Evolutionary conservation across 2,113 vertebrate genomes (phyloP).

Genomic region (Calonectris borealis): DNA sequence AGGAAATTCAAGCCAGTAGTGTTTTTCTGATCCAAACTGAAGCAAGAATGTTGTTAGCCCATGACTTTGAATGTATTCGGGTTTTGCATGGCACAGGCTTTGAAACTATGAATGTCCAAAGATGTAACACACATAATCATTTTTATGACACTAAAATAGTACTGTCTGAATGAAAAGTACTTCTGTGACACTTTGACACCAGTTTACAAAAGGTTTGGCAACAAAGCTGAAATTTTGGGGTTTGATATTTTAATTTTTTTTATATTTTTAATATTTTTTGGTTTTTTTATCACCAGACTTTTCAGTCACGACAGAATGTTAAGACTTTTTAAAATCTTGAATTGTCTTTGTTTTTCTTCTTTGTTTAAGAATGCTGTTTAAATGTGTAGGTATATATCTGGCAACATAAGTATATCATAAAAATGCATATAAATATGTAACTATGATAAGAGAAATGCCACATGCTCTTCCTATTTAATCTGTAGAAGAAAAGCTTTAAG

Average conservation of each 20-base stretch:
- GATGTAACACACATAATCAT: neutral
- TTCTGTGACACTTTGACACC: neutral
- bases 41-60: neutral
- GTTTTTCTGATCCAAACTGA: neutral
- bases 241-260: no score
- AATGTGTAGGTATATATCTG: neutral
- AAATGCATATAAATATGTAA: neutral
- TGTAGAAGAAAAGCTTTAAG: neutral
- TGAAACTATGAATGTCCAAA: neutral
- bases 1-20: neutral
- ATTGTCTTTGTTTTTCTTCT: neutral
- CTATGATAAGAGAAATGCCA: neutral
- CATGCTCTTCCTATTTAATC: neutral
- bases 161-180: neutral
- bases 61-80: neutral
- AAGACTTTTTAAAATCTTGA: neutral
- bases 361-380: neutral
- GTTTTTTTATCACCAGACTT: neutral
- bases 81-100: neutral
- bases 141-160: neutral
- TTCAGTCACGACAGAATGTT: neutral
- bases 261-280: neutral
- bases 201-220: neutral
- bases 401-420: neutral
- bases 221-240: neutral